Evolutionary conservation across 2,888 invertebrate species (phyloP).

Genomic region (Platycheirus albimanus): DNA sequence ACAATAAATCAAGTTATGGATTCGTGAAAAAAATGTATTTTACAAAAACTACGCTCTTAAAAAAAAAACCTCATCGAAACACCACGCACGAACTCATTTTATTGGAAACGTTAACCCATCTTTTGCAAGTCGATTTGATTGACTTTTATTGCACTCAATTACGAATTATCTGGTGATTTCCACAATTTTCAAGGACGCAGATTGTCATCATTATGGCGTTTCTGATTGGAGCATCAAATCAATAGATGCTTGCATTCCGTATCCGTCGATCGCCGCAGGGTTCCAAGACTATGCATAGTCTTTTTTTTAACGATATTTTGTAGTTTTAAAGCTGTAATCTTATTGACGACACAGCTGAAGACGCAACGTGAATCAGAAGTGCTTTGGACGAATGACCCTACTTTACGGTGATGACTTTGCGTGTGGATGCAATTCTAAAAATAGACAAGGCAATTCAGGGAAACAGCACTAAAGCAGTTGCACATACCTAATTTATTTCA

Average conservation of each 20-base stretch:
- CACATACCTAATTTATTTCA: conserved; percentile 66
- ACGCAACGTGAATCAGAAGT: not conserved
- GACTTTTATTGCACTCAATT: conserved; percentile 48
- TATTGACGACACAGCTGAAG: conserved; percentile 4
- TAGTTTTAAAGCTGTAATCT: conserved; percentile 36
- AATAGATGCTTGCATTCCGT: conserved; percentile 30
- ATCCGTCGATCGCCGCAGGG: not conserved
- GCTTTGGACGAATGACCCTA: conserved; percentile 26
- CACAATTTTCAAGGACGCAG: conserved; percentile 6
- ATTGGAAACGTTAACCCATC: too few species aligned
- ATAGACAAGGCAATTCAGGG: conserved; percentile 29
- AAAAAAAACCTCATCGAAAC: too few species aligned
- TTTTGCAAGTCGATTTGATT: conserved; percentile 35
- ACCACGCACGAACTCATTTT: too few species aligned
- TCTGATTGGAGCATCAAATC: conserved; percentile 32
- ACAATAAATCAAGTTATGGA: too few species aligned
- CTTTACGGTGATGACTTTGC: conserved; percentile 24
- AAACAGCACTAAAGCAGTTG: conserved; percentile 35
- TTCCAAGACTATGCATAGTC: conserved; percentile 59
- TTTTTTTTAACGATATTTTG: conserved; percentile 44
- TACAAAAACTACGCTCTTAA: too few species aligned
- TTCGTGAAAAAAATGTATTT: too few species aligned
- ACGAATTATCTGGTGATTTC: conserved; percentile 39
- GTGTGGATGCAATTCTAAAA: conserved; percentile 47
- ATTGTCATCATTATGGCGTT: conserved; percentile 10